Evolutionary conservation across 2,888 invertebrate species (phyloP).

Genomic region (Boloria euphrosyne): DNA sequence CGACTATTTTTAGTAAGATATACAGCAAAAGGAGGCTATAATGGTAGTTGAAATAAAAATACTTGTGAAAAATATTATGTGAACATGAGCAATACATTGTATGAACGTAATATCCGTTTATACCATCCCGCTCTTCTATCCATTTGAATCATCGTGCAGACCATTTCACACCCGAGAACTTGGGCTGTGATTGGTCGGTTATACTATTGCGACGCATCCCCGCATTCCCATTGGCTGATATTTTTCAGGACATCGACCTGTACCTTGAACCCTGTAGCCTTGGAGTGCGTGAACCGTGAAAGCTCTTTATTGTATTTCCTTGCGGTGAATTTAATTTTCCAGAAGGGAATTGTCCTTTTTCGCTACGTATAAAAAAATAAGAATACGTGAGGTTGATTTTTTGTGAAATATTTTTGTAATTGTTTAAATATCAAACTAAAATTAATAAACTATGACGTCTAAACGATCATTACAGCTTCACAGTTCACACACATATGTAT

Average conservation of each 20-base stretch:
- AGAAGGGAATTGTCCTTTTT: constrained; percentile 17
- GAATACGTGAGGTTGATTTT: not conserved
- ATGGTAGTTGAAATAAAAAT: no score
- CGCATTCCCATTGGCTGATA: constrained; percentile 41
- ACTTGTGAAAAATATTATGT: not conserved
- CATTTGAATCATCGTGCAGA: constrained; percentile 9
- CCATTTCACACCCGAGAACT: constrained; percentile 17
- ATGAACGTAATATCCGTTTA: constrained; percentile 10
- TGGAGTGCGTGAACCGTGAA: constrained; percentile 22
- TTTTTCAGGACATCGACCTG: constrained; percentile 39
- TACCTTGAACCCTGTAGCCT: constrained; percentile 42
- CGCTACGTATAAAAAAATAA: not conserved
- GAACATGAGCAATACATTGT: constrained; percentile 12
- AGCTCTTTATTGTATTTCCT: constrained; percentile 21
- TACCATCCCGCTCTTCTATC: constrained; percentile 11
- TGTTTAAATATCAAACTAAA: no score
- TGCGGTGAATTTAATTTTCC: constrained; percentile 22
- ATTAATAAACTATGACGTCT: no score
- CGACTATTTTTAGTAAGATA: no score
- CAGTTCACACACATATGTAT: no score
- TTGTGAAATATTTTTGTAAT: not conserved
- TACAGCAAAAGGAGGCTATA: no score
- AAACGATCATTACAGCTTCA: no score
- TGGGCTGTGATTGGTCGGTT: constrained; percentile 46
- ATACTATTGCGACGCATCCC: constrained; percentile 40